A percentile compares a stretch with the other conserved stretches of the same genome.
phyloP scores from a whole-genome alignment of 2,888 invertebrate species.

The Sclerodermus sp. region DNA sequence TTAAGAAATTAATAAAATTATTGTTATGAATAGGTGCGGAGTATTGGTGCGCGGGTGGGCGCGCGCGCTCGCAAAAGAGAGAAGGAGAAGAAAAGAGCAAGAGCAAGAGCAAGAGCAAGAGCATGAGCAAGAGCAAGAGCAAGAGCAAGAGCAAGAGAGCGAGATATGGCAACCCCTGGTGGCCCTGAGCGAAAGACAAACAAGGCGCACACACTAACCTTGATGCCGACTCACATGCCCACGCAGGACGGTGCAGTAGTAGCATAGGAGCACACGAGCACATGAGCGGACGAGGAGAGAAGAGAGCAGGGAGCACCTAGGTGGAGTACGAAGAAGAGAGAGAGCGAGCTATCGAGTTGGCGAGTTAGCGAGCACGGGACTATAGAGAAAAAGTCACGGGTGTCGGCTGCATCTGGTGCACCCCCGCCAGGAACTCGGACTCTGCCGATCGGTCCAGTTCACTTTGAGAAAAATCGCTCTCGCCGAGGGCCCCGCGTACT shows the following conservation, averaged over 20 bases:
- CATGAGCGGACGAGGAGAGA: constrained; percentile 37
- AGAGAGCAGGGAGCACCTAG: too few relatives aligned
- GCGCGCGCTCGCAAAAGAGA: neutral
- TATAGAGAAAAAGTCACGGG: constrained; percentile 30
- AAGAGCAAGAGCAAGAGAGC: too few relatives aligned
- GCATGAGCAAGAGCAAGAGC: neutral
- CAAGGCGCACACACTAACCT: constrained; percentile 42
- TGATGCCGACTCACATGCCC: constrained; percentile 41
- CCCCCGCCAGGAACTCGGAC: constrained; percentile 11
- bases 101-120: neutral
- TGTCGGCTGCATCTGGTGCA: constrained; percentile 35
- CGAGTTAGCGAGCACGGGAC: too few relatives aligned
- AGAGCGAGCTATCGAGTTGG: too few relatives aligned
- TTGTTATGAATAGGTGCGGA: too few relatives aligned
- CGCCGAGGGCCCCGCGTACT: constrained; percentile 40
- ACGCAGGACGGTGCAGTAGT: too few relatives aligned
- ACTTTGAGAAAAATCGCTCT: constrained; percentile 27
- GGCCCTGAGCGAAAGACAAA: constrained; percentile 1
- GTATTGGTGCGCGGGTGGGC: too few relatives aligned
- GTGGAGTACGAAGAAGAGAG: too few relatives aligned
- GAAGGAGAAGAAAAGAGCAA: neutral
- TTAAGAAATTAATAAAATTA: too few relatives aligned
- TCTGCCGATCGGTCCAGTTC: neutral
- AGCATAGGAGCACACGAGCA: too few relatives aligned
- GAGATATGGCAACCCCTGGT: neutral